Conservation (phyloP, 2,797 vertebrate species). For the Eulemur albifrons region DNA sequence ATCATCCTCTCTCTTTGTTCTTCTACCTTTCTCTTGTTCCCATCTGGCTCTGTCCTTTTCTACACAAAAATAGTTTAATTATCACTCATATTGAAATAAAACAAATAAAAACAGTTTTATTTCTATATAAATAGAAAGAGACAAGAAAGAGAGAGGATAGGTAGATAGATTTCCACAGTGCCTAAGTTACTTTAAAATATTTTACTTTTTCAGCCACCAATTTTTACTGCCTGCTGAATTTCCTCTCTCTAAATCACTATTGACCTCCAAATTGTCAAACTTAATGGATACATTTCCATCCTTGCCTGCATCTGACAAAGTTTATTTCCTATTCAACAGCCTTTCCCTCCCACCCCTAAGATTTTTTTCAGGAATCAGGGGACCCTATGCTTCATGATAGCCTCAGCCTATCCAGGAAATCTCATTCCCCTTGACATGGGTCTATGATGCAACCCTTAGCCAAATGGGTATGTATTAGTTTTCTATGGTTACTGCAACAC, state of each 20-base stretch:
- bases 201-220: not conserved
- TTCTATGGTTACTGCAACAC: not conserved
- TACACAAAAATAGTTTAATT: not conserved
- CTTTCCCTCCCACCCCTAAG: not conserved
- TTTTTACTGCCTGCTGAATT: not conserved
- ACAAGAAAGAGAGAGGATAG: not conserved
- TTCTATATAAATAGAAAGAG: not conserved
- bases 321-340: not conserved
- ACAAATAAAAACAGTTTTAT: not conserved
- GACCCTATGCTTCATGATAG: not conserved
- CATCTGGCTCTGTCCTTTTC: not conserved
- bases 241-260: not conserved
- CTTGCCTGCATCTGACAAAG: not conserved
- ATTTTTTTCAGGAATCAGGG: not conserved
- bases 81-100: not conserved
- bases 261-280: not conserved
- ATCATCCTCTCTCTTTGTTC: not conserved
- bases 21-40: not conserved
- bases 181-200: not conserved
- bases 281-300: not conserved
- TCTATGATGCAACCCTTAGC: no score
- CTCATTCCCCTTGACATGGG: no score
- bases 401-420: not conserved
- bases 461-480: not conserved
- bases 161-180: not conserved